These are phyloP conservation scores for Prochilodus magdalenae DNA, from an alignment of 2,113 vertebrate genomes.

Conservation along the genomic window DNA sequence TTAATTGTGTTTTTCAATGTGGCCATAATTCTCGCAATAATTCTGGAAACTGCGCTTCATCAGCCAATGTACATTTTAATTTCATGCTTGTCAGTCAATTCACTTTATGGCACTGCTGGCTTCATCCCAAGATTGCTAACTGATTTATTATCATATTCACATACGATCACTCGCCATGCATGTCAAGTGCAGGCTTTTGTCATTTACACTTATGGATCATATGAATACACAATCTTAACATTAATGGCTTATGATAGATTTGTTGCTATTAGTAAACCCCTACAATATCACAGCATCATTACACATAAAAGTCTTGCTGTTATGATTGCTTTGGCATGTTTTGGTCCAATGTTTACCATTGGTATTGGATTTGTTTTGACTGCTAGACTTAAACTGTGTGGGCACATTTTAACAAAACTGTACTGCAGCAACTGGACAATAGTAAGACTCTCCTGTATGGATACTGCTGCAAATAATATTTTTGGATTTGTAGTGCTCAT, in stretches of 20 bases:
- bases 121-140: constrained; percentile 72
- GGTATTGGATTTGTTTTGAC: constrained; percentile 53
- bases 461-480: neutral
- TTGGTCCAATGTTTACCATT: constrained; percentile 55
- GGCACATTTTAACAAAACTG: constrained; percentile 65
- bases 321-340: constrained; percentile 43
- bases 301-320: constrained; percentile 41
- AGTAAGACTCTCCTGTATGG: constrained; percentile 64
- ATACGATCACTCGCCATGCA: constrained; percentile 62
- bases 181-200: constrained; percentile 71
- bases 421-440: constrained; percentile 72
- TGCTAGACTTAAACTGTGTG: constrained; percentile 61
- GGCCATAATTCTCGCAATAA: neutral
- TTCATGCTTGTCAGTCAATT: constrained; percentile 70
- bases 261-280: constrained; percentile 73
- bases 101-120: constrained; percentile 71
- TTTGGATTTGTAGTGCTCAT: constrained; percentile 33
- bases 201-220: constrained; percentile 71
- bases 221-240: constrained; percentile 71
- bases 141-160: constrained; percentile 63
- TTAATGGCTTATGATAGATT: constrained; percentile 77
- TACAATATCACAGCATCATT: constrained; percentile 72
- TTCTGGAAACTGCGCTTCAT: constrained; percentile 47
- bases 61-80: constrained; percentile 76
- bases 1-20: constrained; percentile 26